Conservation (phyloP, 2,797 vertebrate genomes). For the Propithecus perrieri region DNA sequence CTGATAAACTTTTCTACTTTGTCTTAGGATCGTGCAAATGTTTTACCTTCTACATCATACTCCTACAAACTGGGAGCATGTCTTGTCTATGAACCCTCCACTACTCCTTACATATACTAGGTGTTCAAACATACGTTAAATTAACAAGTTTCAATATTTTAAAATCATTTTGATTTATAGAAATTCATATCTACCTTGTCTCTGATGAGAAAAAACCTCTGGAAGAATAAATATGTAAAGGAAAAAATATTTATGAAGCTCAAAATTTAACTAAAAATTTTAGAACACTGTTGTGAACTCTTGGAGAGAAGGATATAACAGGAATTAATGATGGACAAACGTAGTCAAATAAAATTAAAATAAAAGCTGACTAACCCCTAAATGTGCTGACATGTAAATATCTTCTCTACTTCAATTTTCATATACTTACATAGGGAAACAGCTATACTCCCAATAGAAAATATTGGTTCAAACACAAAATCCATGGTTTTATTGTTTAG, state of each 20-base stretch:
- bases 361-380: not conserved
- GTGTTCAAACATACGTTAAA: not conserved
- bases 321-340: not conserved
- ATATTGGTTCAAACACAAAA: conserved; percentile 22
- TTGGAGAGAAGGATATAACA: not conserved
- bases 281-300: not conserved
- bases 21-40: not conserved
- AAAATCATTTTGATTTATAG: conserved; percentile 14
- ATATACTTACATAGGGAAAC: not conserved
- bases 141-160: not conserved
- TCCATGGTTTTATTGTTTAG: not conserved
- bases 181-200: not conserved
- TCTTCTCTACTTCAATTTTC: not conserved
- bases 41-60: not conserved
- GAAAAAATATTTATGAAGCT: not conserved
- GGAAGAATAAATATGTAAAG: conserved; percentile 7
- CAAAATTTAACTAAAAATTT: conserved; percentile 30
- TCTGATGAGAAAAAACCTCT: not conserved
- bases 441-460: not conserved
- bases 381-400: not conserved
- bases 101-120: not conserved
- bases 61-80: not conserved
- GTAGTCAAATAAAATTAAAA: conserved; percentile 30
- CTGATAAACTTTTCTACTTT: not conserved
- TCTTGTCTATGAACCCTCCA: not conserved